Conservation (phyloP, 2,888 invertebrate genomes). For the Pachycephus smyrnensis region DNA sequence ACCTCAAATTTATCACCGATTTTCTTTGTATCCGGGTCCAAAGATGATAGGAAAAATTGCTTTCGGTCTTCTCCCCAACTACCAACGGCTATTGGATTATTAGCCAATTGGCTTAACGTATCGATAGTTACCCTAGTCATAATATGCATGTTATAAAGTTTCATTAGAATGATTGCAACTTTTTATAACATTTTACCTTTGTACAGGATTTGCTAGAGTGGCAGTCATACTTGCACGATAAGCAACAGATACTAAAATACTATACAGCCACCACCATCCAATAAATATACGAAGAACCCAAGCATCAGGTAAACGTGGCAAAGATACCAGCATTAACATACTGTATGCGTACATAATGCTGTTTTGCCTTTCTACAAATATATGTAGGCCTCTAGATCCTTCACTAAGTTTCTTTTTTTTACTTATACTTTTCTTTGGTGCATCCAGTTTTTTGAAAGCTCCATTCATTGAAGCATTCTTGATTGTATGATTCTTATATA, state of each 20-base stretch:
- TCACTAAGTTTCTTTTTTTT: background rate
- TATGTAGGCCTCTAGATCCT: conserved; percentile 71
- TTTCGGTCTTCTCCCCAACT: conserved; percentile 81
- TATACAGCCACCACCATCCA: conserved; percentile 91
- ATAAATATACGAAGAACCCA: conserved; percentile 86
- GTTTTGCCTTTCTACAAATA: conserved; percentile 80
- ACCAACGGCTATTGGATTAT: conserved; percentile 76
- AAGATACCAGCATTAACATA: conserved; percentile 82
- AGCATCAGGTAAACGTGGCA: conserved; percentile 81
- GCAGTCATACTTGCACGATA: conserved; percentile 90
- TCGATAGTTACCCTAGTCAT: conserved; percentile 80
- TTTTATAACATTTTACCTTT: conserved; percentile 68
- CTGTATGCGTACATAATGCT: conserved; percentile 84
- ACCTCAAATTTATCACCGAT: conserved; percentile 77
- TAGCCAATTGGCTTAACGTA: conserved; percentile 77
- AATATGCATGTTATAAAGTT: background rate
- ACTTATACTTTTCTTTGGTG: conserved; percentile 2
- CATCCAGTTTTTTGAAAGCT: background rate
- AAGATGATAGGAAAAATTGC: conserved; percentile 77
- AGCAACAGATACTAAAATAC: conserved; percentile 81
- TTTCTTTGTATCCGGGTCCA: conserved; percentile 75
- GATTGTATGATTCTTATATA: conserved; percentile 10
- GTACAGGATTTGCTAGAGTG: conserved; percentile 82
- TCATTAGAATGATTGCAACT: background rate
- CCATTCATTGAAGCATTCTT: background rate